Conservation (phyloP, 30 jellyfish, hydroid and myxozoan species). For the Turritopsis dohrnii region DNA sequence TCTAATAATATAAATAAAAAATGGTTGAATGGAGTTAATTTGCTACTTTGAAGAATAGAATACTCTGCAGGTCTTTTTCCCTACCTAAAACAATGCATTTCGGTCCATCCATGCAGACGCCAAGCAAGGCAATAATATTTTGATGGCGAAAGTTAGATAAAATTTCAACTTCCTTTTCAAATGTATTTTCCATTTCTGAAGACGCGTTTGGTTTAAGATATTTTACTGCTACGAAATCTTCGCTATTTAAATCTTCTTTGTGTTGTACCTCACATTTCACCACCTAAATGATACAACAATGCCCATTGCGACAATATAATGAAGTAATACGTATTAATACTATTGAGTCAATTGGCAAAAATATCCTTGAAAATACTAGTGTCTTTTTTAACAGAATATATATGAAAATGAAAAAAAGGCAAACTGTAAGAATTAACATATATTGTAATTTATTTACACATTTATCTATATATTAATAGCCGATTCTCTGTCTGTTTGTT, state of each 20-base stretch:
- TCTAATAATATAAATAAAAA: constrained; percentile 25
- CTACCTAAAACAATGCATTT: constrained; percentile 27
- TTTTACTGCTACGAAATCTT: constrained; percentile 54
- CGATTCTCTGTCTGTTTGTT: no score
- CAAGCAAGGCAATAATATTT: constrained; percentile 48
- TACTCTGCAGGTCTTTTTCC: no score
- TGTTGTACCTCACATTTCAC: not conserved
- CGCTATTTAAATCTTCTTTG: not conserved
- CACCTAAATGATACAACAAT: not conserved
- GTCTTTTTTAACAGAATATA: no score
- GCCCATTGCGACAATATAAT: not conserved
- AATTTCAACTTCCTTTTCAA: constrained; percentile 50
- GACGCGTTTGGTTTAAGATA: constrained; percentile 65
- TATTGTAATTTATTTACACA: no score
- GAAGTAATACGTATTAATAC: no score
- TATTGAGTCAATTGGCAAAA: no score
- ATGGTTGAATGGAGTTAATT: not conserved
- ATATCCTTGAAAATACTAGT: no score
- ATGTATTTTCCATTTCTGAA: constrained; percentile 42
- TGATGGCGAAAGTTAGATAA: constrained; percentile 53
- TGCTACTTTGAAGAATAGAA: not conserved
- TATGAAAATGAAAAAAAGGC: no score
- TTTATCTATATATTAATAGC: no score
- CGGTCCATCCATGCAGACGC: constrained; percentile 58
- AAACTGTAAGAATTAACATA: no score